These are phyloP conservation scores for Denticeps clupeoides DNA, from an alignment of 2,797 vertebrate species.

Conservation along the genomic window DNA sequence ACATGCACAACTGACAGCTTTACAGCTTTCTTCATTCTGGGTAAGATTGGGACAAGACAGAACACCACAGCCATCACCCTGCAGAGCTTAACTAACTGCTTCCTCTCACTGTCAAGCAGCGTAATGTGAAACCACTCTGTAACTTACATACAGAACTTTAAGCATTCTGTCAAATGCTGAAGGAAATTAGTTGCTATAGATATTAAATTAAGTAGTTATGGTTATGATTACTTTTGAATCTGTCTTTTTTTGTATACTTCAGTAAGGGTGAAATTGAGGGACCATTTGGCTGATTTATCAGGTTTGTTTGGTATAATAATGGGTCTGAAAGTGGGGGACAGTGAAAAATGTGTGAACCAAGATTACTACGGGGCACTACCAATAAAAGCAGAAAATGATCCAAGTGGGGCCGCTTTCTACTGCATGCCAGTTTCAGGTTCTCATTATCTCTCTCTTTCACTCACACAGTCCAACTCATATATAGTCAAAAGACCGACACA, in stretches of 20 bases:
- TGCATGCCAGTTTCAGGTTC: background rate
- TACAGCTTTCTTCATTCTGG: background rate
- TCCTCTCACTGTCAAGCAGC: background rate
- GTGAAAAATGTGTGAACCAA: slow-evolving; percentile 7
- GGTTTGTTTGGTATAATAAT: slow-evolving; percentile 12
- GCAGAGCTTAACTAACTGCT: background rate
- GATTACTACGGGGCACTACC: slow-evolving; percentile 14
- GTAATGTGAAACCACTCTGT: background rate
- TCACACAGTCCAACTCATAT: background rate
- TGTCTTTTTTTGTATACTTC: no score
- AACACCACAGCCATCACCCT: background rate
- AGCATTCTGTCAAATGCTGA: background rate
- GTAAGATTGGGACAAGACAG: background rate
- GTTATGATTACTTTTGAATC: background rate
- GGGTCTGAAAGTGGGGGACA: slow-evolving; percentile 1
- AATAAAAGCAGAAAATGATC: slow-evolving; percentile 11
- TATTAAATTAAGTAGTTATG: background rate
- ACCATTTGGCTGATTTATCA: background rate
- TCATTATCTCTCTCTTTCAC: background rate
- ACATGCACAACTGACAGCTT: background rate
- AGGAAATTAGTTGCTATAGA: background rate
- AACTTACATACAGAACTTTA: no score
- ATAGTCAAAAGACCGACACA: background rate
- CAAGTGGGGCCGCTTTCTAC: no score
- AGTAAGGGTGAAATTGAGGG: no score